Conservation (phyloP, 2,888 invertebrate species). For the Stegana nigrithorax region DNA sequence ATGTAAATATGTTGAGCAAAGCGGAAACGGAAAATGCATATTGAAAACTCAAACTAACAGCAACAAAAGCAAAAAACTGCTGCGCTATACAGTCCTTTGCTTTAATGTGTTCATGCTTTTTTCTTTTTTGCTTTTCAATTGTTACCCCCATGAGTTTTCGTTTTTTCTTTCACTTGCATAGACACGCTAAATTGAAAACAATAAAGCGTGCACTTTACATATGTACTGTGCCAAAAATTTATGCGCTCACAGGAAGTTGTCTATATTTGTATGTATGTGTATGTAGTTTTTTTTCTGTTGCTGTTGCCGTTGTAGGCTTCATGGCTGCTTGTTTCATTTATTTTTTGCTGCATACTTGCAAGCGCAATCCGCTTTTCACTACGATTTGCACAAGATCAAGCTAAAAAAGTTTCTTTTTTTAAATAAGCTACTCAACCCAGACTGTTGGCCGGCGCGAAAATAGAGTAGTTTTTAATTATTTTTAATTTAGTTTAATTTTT, state of each 20-base stretch:
- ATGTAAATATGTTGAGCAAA: constrained; percentile 10
- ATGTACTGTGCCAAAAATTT: neutral
- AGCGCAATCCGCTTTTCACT: neutral
- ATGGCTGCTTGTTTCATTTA: neutral
- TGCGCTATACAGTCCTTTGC: neutral
- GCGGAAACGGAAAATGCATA: constrained; percentile 7
- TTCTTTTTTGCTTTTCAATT: neutral
- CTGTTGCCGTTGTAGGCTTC: too few relatives aligned
- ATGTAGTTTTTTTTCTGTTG: too few relatives aligned
- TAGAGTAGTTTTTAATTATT: too few relatives aligned
- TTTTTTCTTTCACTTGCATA: neutral
- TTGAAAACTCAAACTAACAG: constrained; percentile 1
- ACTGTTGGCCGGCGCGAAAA: too few relatives aligned
- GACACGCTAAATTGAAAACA: neutral
- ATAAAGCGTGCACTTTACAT: constrained; percentile 1
- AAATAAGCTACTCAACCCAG: too few relatives aligned
- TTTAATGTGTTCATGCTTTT: neutral
- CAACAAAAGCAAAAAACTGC: constrained; percentile 3
- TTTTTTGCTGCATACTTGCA: neutral
- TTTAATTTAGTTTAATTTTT: too few relatives aligned
- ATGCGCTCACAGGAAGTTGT: too few relatives aligned
- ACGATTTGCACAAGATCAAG: too few relatives aligned
- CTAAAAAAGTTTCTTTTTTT: too few relatives aligned
- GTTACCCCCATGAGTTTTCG: neutral
- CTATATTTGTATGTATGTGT: too few relatives aligned